Conservation (phyloP, 2,113 vertebrate species). For the Echinops telfairi region DNA sequence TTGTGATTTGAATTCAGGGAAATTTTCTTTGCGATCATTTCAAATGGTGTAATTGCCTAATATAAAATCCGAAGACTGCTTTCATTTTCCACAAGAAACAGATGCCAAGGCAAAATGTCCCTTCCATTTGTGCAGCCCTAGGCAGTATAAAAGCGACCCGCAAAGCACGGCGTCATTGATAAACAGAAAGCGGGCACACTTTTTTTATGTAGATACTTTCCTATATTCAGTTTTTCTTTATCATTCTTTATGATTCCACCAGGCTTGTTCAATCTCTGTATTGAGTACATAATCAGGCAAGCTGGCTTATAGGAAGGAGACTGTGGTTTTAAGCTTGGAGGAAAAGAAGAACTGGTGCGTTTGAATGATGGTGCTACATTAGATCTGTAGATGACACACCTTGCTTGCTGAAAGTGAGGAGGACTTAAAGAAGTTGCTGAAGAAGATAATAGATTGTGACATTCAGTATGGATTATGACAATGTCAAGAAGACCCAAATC, state of each 20-base stretch:
- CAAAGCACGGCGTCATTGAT: background rate
- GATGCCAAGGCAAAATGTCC: constrained; percentile 11
- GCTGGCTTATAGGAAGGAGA: no score
- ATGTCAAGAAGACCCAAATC: no score
- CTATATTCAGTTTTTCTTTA: background rate
- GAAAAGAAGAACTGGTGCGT: no score
- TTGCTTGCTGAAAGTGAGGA: no score
- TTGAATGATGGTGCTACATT: no score
- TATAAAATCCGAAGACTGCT: background rate
- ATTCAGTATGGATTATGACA: no score
- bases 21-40: constrained; percentile 26
- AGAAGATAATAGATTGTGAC: no score
- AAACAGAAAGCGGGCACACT: background rate
- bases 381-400: no score
- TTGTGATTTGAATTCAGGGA: background rate
- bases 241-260: background rate
- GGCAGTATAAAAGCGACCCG: background rate
- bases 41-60: background rate
- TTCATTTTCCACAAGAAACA: constrained; percentile 55
- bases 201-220: background rate
- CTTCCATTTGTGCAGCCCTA: background rate
- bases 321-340: no score
- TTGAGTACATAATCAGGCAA: no score
- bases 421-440: no score
- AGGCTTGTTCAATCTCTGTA: background rate